Evolutionary conservation across 2,797 vertebrate genomes (phyloP).

Genomic region (Poecilia picta): DNA sequence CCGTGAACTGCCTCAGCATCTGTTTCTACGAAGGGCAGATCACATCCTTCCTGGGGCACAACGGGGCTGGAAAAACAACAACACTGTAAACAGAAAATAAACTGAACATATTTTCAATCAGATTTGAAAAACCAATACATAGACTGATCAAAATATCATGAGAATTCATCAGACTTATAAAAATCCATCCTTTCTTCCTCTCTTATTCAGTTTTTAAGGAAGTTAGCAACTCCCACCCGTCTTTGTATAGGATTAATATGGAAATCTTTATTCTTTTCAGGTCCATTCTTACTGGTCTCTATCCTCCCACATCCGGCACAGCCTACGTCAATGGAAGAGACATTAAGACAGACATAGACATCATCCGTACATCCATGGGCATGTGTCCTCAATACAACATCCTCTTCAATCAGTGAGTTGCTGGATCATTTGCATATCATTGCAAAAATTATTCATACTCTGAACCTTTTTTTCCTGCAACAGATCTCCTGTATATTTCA

Average conservation of each 20-base stretch:
- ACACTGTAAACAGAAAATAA: conserved; percentile 85
- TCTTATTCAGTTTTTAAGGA: neutral
- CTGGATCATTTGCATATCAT: neutral
- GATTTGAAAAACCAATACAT: neutral
- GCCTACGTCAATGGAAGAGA: conserved; percentile 89
- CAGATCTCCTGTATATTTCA: neutral
- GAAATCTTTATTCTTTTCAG: conserved; percentile 66
- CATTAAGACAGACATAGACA: conserved; percentile 88
- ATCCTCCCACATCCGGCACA: conserved; percentile 92
- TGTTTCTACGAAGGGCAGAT: conserved; percentile 96
- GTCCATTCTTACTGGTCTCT: conserved; percentile 92
- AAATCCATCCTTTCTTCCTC: neutral
- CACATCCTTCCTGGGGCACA: conserved; percentile 96
- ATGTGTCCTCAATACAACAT: conserved; percentile 98
- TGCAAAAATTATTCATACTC: neutral
- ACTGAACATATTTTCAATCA: neutral
- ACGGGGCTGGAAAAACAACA: conserved; percentile 97
- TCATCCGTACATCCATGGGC: conserved; percentile 87
- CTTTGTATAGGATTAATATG: neutral
- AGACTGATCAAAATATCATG: neutral
- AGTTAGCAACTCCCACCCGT: neutral
- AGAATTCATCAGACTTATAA: neutral
- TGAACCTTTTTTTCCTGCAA: neutral
- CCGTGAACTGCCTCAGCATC: conserved; percentile 89
- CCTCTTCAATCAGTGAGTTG: conserved; percentile 92